phyloP scores from a whole-genome alignment of 2,797 vertebrate genomes.

The Bucorvus abyssinicus region DNA sequence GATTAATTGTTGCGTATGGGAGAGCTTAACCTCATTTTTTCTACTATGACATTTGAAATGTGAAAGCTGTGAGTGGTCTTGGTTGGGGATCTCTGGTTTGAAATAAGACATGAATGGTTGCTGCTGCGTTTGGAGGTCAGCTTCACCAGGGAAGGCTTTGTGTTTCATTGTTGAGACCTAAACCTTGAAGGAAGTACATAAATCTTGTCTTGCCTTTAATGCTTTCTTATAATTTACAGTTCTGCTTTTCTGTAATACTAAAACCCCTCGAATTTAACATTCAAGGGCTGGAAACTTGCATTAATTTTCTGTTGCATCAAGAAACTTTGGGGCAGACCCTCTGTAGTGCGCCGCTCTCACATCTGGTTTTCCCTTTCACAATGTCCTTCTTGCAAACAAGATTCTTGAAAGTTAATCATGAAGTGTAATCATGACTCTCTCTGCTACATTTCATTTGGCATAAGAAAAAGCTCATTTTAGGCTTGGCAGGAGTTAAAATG shows the following conservation, averaged over 20 bases:
- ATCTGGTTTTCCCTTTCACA: background rate
- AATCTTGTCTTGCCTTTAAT: background rate
- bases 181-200: background rate
- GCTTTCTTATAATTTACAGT: background rate
- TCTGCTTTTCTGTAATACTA: background rate
- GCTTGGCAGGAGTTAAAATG: conserved; percentile 53
- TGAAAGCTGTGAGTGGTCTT: background rate
- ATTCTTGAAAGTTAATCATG: conserved; percentile 16
- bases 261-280: background rate
- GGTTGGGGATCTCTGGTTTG: background rate
- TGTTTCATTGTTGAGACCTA: background rate
- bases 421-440: background rate
- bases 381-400: background rate
- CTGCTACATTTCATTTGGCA: conserved; percentile 26
- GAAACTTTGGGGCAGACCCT: background rate
- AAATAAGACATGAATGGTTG: background rate
- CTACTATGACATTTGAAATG: background rate
- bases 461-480: conserved; percentile 42
- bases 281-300: background rate
- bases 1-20: background rate
- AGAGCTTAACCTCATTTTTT: background rate
- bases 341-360: background rate
- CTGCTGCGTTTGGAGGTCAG: background rate
- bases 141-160: background rate
- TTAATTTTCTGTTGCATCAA: background rate